phyloP scores from a whole-genome alignment of 2,888 invertebrate genomes.

The Ennomos erosarius region DNA sequence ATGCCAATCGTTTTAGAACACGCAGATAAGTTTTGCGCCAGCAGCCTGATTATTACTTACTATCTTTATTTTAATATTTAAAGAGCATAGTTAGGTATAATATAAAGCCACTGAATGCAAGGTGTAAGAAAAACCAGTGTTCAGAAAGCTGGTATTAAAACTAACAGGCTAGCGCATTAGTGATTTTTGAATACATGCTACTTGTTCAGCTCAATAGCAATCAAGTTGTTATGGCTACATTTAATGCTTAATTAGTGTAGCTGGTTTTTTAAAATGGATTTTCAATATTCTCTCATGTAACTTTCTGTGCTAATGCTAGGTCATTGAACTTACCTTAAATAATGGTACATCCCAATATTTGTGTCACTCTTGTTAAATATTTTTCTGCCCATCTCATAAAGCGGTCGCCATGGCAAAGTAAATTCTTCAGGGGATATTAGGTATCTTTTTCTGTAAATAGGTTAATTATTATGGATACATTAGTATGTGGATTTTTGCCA shows the following conservation, averaged over 20 bases:
- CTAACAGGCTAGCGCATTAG: constrained; percentile 6
- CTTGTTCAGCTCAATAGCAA: constrained; percentile 1
- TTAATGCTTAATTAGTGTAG: neutral
- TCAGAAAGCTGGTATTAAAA: constrained; percentile 13
- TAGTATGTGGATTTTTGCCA: constrained; percentile 30
- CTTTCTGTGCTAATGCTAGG: too few relatives aligned
- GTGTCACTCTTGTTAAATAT: constrained; percentile 84
- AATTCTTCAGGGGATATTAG: constrained; percentile 92
- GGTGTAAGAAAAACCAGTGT: constrained; percentile 9
- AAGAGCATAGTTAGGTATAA: neutral
- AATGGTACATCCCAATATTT: constrained; percentile 86
- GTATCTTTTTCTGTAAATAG: constrained; percentile 88
- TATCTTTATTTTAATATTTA: neutral
- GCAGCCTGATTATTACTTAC: neutral
- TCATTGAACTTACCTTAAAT: constrained; percentile 75
- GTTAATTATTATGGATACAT: constrained; percentile 24
- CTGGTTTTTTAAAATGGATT: neutral
- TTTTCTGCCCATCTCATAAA: constrained; percentile 88
- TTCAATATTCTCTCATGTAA: too few relatives aligned
- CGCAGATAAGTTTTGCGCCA: constrained; percentile 3
- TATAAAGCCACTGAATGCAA: constrained; percentile 4
- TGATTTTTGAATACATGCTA: neutral
- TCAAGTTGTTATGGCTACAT: neutral
- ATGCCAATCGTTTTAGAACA: too few relatives aligned
- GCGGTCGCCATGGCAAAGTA: constrained; percentile 93